phyloP scores from a whole-genome alignment of 2,113 vertebrate genomes.

The Notothenia rossii region DNA sequence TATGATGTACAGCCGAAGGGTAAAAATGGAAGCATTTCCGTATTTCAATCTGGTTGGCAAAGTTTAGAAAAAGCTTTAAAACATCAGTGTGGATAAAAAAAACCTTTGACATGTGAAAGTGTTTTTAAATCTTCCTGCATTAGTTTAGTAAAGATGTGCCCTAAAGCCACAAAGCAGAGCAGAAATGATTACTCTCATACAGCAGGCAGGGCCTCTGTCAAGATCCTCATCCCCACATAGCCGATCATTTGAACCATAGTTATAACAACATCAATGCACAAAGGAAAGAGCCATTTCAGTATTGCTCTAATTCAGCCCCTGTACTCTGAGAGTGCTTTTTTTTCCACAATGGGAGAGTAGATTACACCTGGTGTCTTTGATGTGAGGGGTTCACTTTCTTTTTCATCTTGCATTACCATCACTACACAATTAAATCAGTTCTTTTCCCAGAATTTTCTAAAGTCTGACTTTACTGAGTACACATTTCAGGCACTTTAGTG shows the following conservation, averaged over 20 bases:
- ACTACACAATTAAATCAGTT: neutral
- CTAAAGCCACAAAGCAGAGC: neutral
- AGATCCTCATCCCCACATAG: neutral
- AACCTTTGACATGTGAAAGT: neutral
- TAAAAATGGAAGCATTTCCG: neutral
- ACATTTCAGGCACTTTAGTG: too few relatives aligned
- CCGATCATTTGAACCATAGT: neutral
- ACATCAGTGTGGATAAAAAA: neutral
- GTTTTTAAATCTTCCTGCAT: conserved; percentile 15
- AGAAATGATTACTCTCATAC: neutral
- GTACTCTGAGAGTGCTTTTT: conserved; percentile 4
- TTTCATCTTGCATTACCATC: neutral
- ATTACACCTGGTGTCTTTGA: neutral
- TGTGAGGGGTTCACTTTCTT: neutral
- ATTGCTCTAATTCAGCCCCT: neutral
- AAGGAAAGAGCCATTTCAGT: conserved; percentile 7
- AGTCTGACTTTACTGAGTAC: neutral
- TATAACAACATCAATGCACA: neutral
- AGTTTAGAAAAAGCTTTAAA: neutral
- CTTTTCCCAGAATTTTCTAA: neutral
- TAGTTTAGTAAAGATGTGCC: neutral
- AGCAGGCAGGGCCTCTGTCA: neutral
- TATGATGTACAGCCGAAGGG: neutral
- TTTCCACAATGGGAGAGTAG: neutral
- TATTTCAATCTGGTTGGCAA: neutral